Percentiles rank a stretch among this genome's conserved stretches.
These are phyloP conservation scores for Drosophila insularis DNA, from an alignment of 1,140 invertebrate genomes.

Conservation along the genomic window DNA sequence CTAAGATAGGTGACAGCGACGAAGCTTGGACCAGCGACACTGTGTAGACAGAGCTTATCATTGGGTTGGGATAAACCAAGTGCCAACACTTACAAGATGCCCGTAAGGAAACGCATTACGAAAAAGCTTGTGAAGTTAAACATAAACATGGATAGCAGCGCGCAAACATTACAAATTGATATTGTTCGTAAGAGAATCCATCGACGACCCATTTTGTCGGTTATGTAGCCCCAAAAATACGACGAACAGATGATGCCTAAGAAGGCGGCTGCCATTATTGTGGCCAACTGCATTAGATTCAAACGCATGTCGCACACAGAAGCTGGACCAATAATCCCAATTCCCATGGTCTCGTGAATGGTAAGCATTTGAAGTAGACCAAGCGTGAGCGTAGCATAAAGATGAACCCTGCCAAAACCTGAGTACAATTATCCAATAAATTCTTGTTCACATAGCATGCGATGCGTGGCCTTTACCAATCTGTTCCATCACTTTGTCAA, in stretches of 20 bases:
- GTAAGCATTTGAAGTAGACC: conserved; percentile 66
- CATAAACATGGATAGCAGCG: conserved; percentile 58
- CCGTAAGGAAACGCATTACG: conserved; percentile 55
- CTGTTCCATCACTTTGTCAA: conserved; percentile 58
- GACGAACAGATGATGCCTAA: conserved; percentile 84
- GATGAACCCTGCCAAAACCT: conserved; percentile 60
- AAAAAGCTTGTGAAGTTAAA: conserved; percentile 47
- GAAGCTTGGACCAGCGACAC: conserved; percentile 63
- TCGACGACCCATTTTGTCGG: conserved; percentile 85
- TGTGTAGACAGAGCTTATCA: neutral
- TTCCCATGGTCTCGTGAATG: conserved; percentile 67
- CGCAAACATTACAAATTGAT: conserved; percentile 45
- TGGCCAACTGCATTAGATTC: conserved; percentile 68
- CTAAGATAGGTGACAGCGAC: conserved; percentile 59
- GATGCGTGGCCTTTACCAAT: conserved; percentile 39
- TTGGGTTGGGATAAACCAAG: neutral
- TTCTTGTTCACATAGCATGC: neutral
- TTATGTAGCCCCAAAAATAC: conserved; percentile 87
- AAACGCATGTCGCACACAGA: conserved; percentile 77
- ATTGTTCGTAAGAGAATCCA: conserved; percentile 83
- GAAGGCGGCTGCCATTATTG: conserved; percentile 64
- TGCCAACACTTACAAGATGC: conserved; percentile 62
- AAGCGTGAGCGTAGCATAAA: conserved; percentile 51
- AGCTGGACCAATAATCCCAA: conserved; percentile 61
- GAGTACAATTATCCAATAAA: neutral